A percentile compares a stretch with the other conserved stretches of the same genome.
phyloP scores from a whole-genome alignment of 1,140 invertebrate species.

The Planococcus citri region DNA sequence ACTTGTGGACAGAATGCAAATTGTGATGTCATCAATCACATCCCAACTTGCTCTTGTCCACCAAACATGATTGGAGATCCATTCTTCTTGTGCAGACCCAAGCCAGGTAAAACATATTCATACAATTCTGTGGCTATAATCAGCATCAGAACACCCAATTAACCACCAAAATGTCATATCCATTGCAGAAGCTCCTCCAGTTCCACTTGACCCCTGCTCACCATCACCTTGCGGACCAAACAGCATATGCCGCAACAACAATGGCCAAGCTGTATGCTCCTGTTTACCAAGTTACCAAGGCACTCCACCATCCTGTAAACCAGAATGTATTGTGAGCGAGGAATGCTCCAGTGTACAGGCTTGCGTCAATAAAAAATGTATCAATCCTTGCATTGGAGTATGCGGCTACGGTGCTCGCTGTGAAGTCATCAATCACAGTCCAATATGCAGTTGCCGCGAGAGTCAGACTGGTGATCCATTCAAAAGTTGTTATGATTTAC shows the following conservation, averaged over 20 bases:
- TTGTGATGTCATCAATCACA: conserved; percentile 55
- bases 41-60: conserved; percentile 56
- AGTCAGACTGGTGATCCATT: conserved; percentile 77
- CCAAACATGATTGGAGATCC: conserved; percentile 51
- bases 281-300: conserved; percentile 63
- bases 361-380: conserved; percentile 72
- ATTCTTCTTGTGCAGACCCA: conserved; percentile 45
- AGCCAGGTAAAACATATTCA: conserved; percentile 29
- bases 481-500: conserved; percentile 48
- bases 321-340: conserved; percentile 67
- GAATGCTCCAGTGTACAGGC: conserved; percentile 64
- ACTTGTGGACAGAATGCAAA: conserved; percentile 55
- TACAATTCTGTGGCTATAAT: too few relatives aligned
- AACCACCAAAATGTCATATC: not conserved
- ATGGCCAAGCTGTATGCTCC: conserved; percentile 61
- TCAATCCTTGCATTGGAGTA: conserved; percentile 68
- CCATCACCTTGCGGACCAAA: conserved; percentile 68
- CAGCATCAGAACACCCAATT: not conserved
- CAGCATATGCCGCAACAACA: conserved; percentile 56
- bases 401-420: conserved; percentile 72
- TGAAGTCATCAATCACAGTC: conserved; percentile 72
- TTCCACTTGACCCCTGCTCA: conserved; percentile 46
- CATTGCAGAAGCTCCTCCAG: conserved; percentile 32
- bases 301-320: conserved; percentile 60
- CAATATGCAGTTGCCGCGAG: conserved; percentile 64